Conservation (phyloP, 1,140 invertebrate species). For the Lineus longissimus region DNA sequence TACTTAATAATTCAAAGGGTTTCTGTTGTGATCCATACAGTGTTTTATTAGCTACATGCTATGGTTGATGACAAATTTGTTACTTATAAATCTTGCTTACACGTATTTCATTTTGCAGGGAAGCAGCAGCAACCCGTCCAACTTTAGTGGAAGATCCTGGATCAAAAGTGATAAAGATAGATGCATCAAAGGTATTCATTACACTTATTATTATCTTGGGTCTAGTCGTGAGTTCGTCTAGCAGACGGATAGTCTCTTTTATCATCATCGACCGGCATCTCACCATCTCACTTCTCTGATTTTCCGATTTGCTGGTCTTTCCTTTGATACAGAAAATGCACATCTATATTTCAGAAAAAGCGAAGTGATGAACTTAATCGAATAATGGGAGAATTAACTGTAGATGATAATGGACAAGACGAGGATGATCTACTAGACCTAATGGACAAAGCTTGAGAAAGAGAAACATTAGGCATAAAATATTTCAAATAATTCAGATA, state of each 20-base stretch:
- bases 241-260: too few species aligned
- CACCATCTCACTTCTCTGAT: too few species aligned
- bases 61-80: too few species aligned
- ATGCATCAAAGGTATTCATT: slow-evolving; percentile 40
- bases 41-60: background rate
- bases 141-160: slow-evolving; percentile 25
- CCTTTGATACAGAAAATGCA: too few species aligned
- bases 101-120: slow-evolving; percentile 22
- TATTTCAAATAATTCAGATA: too few species aligned
- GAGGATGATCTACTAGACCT: slow-evolving; percentile 42
- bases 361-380: slow-evolving; percentile 35
- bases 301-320: too few species aligned
- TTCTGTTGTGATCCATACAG: background rate
- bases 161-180: slow-evolving; percentile 46
- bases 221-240: too few species aligned
- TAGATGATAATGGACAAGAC: slow-evolving; percentile 32
- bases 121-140: slow-evolving; percentile 37
- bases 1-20: background rate
- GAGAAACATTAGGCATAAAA: too few species aligned
- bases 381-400: slow-evolving; percentile 47
- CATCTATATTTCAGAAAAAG: background rate
- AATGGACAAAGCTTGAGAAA: slow-evolving; percentile 37
- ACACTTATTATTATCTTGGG: background rate
- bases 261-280: too few species aligned
- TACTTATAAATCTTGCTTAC: too few species aligned